These are phyloP conservation scores for Drosophila hamatofila DNA, from an alignment of 2,888 invertebrate species.

Conservation along the genomic window DNA sequence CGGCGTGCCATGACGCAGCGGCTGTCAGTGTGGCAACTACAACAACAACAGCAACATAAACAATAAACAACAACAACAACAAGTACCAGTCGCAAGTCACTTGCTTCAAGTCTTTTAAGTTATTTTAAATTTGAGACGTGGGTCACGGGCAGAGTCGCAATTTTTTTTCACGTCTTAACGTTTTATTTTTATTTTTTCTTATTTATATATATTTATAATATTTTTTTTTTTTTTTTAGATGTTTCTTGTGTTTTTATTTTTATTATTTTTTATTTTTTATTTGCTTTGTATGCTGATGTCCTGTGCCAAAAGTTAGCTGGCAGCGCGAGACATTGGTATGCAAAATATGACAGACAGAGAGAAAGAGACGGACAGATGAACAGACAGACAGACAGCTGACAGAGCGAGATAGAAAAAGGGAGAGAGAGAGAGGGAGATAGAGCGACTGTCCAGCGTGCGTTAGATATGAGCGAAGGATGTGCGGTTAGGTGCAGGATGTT, in stretches of 20 bases:
- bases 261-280: slow-evolving; percentile 7
- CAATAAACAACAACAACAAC: slow-evolving; percentile 22
- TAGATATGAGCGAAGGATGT: slow-evolving; percentile 34
- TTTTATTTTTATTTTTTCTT: slow-evolving; percentile 15
- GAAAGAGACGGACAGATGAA: slow-evolving; percentile 18
- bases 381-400: not conserved
- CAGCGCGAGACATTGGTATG: slow-evolving; percentile 35
- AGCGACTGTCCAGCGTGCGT: slow-evolving; percentile 38
- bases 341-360: slow-evolving; percentile 49
- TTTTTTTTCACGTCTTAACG: slow-evolving; percentile 35
- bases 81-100: slow-evolving; percentile 45
- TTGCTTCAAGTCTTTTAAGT: slow-evolving; percentile 71
- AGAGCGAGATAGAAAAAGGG: not conserved
- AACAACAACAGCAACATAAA: slow-evolving; percentile 17
- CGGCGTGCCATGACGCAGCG: slow-evolving; percentile 71
- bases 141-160: slow-evolving; percentile 44
- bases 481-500: slow-evolving; percentile 58
- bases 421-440: not conserved
- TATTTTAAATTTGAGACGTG: slow-evolving; percentile 75
- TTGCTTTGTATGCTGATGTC: slow-evolving; percentile 9
- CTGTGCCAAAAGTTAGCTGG: slow-evolving; percentile 20
- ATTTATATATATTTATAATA: not conserved
- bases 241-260: slow-evolving; percentile 6
- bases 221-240: not conserved
- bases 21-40: slow-evolving; percentile 51